Evolutionary conservation across 2,888 invertebrate genomes (phyloP), one percentile per base, ranked within the genome.

Genomic region (Euplexia lucipara): DNA sequence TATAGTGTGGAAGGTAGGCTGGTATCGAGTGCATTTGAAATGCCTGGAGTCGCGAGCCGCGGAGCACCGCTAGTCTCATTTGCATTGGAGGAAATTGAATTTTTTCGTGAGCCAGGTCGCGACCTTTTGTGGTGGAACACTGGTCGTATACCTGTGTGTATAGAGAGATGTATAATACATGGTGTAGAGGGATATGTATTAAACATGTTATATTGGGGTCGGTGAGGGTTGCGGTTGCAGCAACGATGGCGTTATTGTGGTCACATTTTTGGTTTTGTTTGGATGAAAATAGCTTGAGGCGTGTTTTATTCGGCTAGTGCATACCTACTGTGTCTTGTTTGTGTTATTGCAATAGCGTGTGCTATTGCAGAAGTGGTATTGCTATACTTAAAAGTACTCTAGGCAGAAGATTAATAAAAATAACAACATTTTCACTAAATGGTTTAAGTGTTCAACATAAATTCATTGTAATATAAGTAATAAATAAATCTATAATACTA

Each of bases 61-160:
- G 60, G 44, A 26, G 49, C 45, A 53, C 35, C 35, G 52, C 47
- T 22, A 22, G 32, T 37, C 54, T 67, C 51, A 67, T 81, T 70
- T 73, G 67, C 64, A 63, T 76, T 53, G 54, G 58, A 51, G 69
- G 70, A 67, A 76, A 74, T 74, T 74, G 69, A 62, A 70, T 78
- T 75, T 69, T 68, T 75, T 67, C 59, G 44, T 63, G 39, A 49
- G 39, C 54, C 32, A 26, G 49, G 53, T 52, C 61, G 45, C 47
- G 54, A 59, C 54, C 72, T 67, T 49, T 58, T 42, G 53, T 20
- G 16, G 47, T 30, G 39, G 37, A 48, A 42, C 26, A 48, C 41
- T 18, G 22, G 47, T 41, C 12, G 1, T 42, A n/a, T 22, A 49
- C 12, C 9, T 70, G 41, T 0, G 2, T 42, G 30, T 18, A 16